Evolutionary conservation across 2,113 vertebrate species (phyloP), one percentile per base, ranked within the genome.

Genomic region (Aviceda subcristata): DNA sequence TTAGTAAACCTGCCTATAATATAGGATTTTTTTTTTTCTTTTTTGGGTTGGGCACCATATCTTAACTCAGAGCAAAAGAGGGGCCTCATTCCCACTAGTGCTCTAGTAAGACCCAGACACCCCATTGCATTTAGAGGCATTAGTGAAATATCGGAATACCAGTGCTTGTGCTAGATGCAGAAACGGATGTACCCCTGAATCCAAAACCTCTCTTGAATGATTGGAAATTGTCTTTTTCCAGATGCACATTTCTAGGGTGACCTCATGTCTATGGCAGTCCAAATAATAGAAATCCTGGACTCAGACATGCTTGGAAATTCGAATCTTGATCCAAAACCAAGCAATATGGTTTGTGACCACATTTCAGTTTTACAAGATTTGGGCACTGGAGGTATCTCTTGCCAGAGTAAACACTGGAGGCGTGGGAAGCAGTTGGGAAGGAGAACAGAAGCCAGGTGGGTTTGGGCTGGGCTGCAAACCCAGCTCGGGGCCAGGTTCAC

Each of bases 251-350:
- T 92, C 56, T 56, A 53, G 1, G 2, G 34, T 62, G 76, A 97
- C 39, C 75, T 91, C 64, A 94, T 79, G 32, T 56, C 48, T 68
- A 62, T 32, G 18, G 38, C 38, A 87, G 46, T 24, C 53, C 56
- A 89, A 94, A 72, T 39, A 94, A 84, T 50, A 89, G 94, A 95
- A 94, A 91, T 34, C 12, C 22, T 69, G 76, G 34, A 36, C 19
- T 94, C 56, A 46, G 29, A 48, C 4, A 5, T 21, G 22, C 36
- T 87, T 45, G 77, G 88, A 91, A 94, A 94, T 53, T 56, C 0
- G 1, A 75, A 64, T 53, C n/a, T 34, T 45, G 19, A 69, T 76
- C 76, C 69, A 92, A 95, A 82, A 59, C 39, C 30, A 50, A 89
- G 41, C 23, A 16, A 36, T 34, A 51, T 43, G 46, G 55, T 74